These are phyloP conservation scores for Catharus ustulatus DNA, from an alignment of 2,797 vertebrate genomes.

Conservation along the genomic window DNA sequence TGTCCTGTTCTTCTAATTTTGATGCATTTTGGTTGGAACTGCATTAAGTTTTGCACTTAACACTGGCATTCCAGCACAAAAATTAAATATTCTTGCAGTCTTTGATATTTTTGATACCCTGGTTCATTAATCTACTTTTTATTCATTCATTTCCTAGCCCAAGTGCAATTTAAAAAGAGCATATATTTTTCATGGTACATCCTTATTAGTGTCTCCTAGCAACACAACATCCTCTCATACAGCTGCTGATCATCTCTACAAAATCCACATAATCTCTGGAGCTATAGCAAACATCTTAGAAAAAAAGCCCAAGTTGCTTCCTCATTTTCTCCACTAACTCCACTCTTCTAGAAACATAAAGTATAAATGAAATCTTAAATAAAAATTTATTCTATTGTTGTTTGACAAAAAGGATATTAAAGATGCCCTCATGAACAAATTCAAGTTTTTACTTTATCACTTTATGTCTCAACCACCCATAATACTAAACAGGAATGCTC, in stretches of 20 bases:
- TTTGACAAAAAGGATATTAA: background rate
- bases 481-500: background rate
- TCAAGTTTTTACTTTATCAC: background rate
- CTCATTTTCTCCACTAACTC: background rate
- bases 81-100: background rate
- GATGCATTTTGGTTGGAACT: background rate
- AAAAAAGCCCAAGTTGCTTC: background rate
- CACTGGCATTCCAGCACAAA: background rate
- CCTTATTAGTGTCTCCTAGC: conserved; percentile 7
- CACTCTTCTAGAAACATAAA: background rate
- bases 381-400: background rate
- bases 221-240: background rate
- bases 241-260: background rate
- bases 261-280: background rate
- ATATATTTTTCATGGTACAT: background rate
- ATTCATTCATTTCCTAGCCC: background rate
- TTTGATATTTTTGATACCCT: background rate
- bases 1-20: background rate
- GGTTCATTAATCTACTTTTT: conserved; percentile 6
- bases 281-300: background rate
- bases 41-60: background rate
- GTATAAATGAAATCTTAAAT: background rate
- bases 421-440: background rate
- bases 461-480: background rate
- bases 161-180: background rate